phyloP scores from a whole-genome alignment of 2,113 vertebrate genomes.

The Pelecanus crispus region DNA sequence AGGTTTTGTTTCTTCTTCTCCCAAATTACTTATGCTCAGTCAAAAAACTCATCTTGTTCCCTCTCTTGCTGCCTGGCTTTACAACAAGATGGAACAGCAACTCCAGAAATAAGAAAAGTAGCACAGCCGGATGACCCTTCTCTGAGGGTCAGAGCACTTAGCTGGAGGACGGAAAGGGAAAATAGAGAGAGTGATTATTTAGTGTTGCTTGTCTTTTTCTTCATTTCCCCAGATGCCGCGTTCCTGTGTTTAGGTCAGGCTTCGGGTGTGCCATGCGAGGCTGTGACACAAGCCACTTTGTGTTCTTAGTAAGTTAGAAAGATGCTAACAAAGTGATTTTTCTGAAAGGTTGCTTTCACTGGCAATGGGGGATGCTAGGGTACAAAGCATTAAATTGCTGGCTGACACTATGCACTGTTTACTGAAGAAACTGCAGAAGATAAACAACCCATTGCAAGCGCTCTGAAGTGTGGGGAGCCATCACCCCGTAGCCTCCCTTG shows the following conservation, averaged over 20 bases:
- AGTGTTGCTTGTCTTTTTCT: neutral
- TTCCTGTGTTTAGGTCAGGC: neutral
- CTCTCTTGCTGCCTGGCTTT: neutral
- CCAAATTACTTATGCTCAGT: neutral
- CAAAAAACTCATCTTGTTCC: neutral
- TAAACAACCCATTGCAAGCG: neutral
- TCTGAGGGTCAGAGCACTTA: neutral
- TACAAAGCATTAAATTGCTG: slow-evolving; percentile 20
- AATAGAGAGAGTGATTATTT: neutral
- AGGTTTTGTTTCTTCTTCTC: neutral
- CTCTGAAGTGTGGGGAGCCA: neutral
- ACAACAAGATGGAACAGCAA: neutral
- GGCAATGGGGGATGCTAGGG: neutral
- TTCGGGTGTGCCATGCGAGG: neutral
- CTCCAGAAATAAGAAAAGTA: neutral
- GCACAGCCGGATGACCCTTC: neutral
- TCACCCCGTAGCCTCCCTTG: neutral
- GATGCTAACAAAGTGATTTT: neutral
- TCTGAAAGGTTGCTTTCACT: slow-evolving; percentile 20
- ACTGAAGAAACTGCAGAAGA: neutral
- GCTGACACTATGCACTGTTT: neutral
- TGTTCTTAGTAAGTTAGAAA: slow-evolving; percentile 38
- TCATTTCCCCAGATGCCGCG: neutral
- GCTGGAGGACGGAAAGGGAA: neutral
- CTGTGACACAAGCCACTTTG: neutral